Percentiles rank a stretch among this genome's conserved stretches.
These are phyloP conservation scores for Phrynosoma platyrhinos DNA, from an alignment of 2,113 vertebrate species.

Conservation along the genomic window DNA sequence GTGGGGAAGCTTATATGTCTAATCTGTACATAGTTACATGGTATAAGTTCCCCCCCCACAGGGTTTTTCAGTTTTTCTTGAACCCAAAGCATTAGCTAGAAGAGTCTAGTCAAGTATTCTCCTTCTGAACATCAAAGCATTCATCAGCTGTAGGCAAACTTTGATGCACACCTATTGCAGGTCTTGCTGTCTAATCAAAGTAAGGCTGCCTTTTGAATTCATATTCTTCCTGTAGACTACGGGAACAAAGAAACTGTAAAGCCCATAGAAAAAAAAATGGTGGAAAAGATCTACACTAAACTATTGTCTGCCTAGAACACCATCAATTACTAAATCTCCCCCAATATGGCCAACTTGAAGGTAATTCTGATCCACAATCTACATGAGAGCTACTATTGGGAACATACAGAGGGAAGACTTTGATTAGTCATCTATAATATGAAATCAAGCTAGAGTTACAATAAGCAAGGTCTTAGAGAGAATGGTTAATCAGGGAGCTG, in stretches of 20 bases:
- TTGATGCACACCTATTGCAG: not conserved
- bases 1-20: not conserved
- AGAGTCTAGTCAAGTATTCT: not conserved
- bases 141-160: not conserved
- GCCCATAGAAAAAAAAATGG: not conserved
- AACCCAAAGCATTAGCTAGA: not conserved
- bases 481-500: not conserved
- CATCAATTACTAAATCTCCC: not conserved
- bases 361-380: not conserved
- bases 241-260: conserved; percentile 3
- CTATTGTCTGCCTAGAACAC: not conserved
- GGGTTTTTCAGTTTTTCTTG: not conserved
- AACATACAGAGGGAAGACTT: not conserved
- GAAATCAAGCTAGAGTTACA: not conserved
- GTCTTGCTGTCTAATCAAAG: conserved; percentile 1
- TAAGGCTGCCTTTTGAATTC: not conserved
- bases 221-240: not conserved
- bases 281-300: not conserved
- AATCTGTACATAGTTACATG: not conserved
- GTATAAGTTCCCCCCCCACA: too few relatives aligned
- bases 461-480: not conserved
- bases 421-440: not conserved
- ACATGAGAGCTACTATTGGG: not conserved
- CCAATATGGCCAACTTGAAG: not conserved
- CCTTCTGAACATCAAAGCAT: not conserved